phyloP scores from a whole-genome alignment of 1,140 invertebrate genomes.

The Dryas iulia region DNA sequence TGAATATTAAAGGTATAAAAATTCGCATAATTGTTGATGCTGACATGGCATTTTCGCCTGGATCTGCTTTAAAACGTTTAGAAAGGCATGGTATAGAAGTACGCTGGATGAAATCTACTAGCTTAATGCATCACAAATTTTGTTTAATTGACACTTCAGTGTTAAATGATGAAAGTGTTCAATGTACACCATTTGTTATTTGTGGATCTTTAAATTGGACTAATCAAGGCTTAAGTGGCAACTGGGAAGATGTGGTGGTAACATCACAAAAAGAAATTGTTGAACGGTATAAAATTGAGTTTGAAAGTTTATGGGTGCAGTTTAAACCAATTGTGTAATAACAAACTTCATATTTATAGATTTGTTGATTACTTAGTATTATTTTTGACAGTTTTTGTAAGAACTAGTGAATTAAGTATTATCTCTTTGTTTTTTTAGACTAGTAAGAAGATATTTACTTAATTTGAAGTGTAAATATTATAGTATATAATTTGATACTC shows the following conservation, averaged over 20 bases:
- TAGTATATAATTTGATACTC: too few relatives aligned
- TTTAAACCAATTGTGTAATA: conserved; percentile 66
- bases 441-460: too few relatives aligned
- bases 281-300: conserved; percentile 52
- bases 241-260: conserved; percentile 66
- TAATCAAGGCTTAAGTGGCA: conserved; percentile 61
- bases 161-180: conserved; percentile 14
- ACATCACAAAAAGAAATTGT: conserved; percentile 63
- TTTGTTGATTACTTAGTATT: too few relatives aligned
- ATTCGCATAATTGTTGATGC: conserved; percentile 66
- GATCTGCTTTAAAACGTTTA: conserved; percentile 50
- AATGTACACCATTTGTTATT: conserved; percentile 47
- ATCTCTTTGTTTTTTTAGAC: too few relatives aligned
- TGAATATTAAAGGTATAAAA: conserved; percentile 55
- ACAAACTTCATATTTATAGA: too few relatives aligned
- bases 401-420: not conserved
- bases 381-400: too few relatives aligned
- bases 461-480: too few relatives aligned
- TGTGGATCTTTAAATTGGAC: conserved; percentile 72
- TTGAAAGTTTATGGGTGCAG: conserved; percentile 64
- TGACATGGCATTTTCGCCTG: conserved; percentile 65
- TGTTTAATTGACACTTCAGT: conserved; percentile 54
- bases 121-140: conserved; percentile 73
- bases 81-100: conserved; percentile 60
- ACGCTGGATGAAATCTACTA: conserved; percentile 69